Percentiles rank a stretch among this genome's conserved stretches.
Conservation (phyloP, 53 echinoderm and acorn worm species). For the Paracentrotus lividus region DNA sequence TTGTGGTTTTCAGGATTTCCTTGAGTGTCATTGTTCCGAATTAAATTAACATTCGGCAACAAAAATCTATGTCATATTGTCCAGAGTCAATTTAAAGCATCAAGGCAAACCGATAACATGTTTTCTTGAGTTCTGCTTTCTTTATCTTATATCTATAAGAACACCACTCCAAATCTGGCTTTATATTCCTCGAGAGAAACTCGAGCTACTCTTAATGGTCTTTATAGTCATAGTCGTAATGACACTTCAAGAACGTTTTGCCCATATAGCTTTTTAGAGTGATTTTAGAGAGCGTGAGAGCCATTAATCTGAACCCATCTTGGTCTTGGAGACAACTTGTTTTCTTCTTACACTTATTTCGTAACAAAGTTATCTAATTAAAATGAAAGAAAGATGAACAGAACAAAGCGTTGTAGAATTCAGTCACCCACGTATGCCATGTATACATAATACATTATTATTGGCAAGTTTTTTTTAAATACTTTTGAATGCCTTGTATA, state of each 20-base stretch:
- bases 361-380: neutral
- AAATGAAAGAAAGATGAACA: too few relatives aligned
- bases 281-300: neutral
- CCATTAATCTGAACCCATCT: neutral
- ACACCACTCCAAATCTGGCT: neutral
- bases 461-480: too few relatives aligned
- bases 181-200: neutral
- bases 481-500: too few relatives aligned
- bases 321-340: neutral
- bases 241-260: conserved; percentile 1
- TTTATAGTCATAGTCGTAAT: neutral
- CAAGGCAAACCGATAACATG: neutral
- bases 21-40: neutral
- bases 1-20: neutral
- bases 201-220: neutral
- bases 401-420: too few relatives aligned
- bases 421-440: too few relatives aligned
- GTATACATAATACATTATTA: too few relatives aligned
- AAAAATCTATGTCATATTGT: neutral
- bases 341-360: neutral
- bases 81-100: neutral
- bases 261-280: neutral
- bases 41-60: neutral
- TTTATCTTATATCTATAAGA: neutral
- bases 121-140: neutral